These are phyloP conservation scores for Myxocyprinus asiaticus DNA, from an alignment of 2,113 vertebrate genomes.

Conservation along the genomic window DNA sequence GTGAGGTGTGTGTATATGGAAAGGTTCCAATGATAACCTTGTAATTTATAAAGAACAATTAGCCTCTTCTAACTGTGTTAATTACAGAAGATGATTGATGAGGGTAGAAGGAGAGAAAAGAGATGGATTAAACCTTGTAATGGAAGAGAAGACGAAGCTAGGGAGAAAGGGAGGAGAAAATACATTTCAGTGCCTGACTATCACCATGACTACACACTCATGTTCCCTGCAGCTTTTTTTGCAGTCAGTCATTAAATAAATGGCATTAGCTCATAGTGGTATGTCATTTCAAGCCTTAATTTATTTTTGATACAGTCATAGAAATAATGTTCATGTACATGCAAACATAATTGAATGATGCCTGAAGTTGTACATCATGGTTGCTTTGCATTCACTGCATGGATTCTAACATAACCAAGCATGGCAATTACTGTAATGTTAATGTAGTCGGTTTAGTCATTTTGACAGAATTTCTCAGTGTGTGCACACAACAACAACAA, in stretches of 20 bases:
- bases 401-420: not conserved
- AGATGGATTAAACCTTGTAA: not conserved
- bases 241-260: conserved; percentile 29
- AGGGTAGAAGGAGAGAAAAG: conserved; percentile 1
- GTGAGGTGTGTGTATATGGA: conserved; percentile 24
- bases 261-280: conserved; percentile 23
- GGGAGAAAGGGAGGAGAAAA: not conserved
- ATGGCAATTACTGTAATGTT: not conserved
- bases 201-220: conserved; percentile 32
- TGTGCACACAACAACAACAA: not conserved
- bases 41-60: conserved; percentile 71
- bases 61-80: conserved; percentile 63
- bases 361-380: not conserved
- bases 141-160: not conserved
- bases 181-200: not conserved
- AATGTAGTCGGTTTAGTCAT: too few species aligned
- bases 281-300: conserved; percentile 31
- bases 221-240: not conserved
- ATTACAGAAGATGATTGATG: conserved; percentile 65
- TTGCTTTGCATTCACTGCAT: not conserved
- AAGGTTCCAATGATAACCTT: conserved; percentile 59
- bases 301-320: not conserved
- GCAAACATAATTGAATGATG: not conserved
- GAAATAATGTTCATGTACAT: not conserved
- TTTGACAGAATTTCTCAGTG: too few species aligned